Base-by-base conservation (phyloP, 2,888 invertebrate genomes). In the Machimus atricapillus region DNA sequence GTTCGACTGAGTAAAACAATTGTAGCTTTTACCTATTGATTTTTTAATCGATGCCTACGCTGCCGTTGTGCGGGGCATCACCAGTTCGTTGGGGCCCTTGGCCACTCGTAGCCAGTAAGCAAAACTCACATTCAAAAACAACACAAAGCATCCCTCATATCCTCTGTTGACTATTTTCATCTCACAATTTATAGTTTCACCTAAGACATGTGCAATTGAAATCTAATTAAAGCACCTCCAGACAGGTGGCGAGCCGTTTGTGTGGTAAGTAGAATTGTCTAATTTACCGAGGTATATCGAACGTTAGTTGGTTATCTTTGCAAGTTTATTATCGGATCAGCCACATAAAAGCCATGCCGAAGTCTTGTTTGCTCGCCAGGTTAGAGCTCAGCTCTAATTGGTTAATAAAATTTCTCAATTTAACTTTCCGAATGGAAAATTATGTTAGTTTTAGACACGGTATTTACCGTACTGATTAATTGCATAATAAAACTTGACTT, bases 321-420 rank as follows among this genome's bases (percentile, higher is more conserved):
- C 37, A 9, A 82, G 82, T 82, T 82, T 82, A 82, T 66, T 82
- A 66, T 82, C 37, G 27, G 66, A 82, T 58, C 78, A 82, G 19
- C 58, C 34, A 58, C 82, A 82, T 82, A 34, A 82, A 82, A 82
- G 66, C 37, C n/a, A 8, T 8, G 58, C 58, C 82, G 58, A 58
- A 58, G 6, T 66, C 27, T 82, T 82, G 58, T 82, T 82, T 82
- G 66, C 19, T 58, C 8, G 19, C 31, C 37, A 16, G 31, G 34
- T 82, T 82, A 66, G 58, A 58, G 66, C 16, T 23, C 58, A 37
- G 19, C 34, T 82, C 82, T 82, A 82, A 82, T 82, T 82, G 82
- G 82, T 82, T 82, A 58, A 82, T 82, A 82, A 82, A 82, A 82
- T 82, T 82, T 82, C 58, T 82, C 82, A 82, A 82, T 82, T 82